Evolutionary conservation across 2,113 vertebrate species (phyloP).

Genomic region (Prionailurus bengalensis): DNA sequence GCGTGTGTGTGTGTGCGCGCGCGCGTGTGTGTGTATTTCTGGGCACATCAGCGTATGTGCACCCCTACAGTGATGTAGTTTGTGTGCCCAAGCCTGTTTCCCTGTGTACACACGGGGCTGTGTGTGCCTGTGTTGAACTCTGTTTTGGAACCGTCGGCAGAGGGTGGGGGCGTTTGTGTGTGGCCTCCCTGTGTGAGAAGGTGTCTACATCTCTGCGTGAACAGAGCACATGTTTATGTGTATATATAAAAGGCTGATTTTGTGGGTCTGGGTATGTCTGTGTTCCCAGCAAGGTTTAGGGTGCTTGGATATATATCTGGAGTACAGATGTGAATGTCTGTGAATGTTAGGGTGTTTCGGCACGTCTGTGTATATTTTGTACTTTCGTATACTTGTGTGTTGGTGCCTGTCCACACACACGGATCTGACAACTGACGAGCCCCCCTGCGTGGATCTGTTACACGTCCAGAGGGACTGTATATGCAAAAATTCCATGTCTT

Average conservation of each 20-base stretch:
- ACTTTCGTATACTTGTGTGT: neutral
- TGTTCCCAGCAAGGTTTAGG: neutral
- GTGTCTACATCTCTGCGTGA: neutral
- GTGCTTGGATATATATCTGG: neutral
- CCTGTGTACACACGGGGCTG: neutral
- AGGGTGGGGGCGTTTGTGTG: neutral
- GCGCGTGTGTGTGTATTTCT: neutral
- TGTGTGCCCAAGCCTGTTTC: neutral
- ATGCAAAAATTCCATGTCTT: neutral
- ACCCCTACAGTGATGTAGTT: neutral
- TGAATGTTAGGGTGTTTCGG: neutral
- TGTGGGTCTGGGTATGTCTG: neutral
- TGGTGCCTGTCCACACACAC: neutral
- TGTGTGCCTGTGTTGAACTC: neutral
- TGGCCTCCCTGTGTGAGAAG: neutral
- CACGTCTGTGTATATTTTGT: neutral
- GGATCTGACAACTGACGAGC: rapidly evolving
- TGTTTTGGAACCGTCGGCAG: neutral
- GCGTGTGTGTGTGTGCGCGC: neutral
- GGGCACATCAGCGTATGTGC: neutral
- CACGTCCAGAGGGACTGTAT: rapidly evolving
- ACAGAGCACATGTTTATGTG: neutral
- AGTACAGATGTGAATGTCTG: rapidly evolving
- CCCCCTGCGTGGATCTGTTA: neutral
- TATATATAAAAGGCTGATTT: neutral